Base-by-base conservation (phyloP, 2,113 vertebrate species). In the Apodemus speciosus region DNA sequence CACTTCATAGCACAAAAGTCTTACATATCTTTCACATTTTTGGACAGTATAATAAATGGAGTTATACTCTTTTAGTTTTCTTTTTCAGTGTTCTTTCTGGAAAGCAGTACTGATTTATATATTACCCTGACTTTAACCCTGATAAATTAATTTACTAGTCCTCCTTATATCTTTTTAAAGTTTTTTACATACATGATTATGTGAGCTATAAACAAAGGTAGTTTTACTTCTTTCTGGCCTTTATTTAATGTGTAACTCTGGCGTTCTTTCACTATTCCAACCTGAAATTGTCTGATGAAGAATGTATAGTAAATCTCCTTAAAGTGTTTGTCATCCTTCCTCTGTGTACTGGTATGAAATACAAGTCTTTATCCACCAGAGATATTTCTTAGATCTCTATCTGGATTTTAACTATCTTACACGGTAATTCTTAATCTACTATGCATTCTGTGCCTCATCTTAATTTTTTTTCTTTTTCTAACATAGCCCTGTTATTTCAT, bases 221-320 rank as follows among this genome's bases (percentile, higher is more conserved):
- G 27, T 32, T 93, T 90, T 68, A 56, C 32, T 62, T 85, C 58
- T 92, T 80, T 86, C n/a, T 87, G 35, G 27, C 75, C 35, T 87
- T 90, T 94, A 77, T 72, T 88, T 80, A 71, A 88, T 27, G 1
- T 62, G 21, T 43, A 10, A 43, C 25, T 89, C 23, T 40, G 58
- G 62, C 49, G 73, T 66, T 71, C 6, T 76, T 71, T 88, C 62
- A n/a, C 35, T 85, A 51, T 88, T 93, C 3, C 18, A 85, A 14
- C 21, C n/a, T 88, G 38, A 58, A 27, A 64, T 43, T 71, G 20
- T 68, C 58, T 76, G 43, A 71, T 64, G 9, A 53, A 76, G 40
- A 49, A 83, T 60, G 58, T 9, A 23, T 64, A 46, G n/a, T 73
- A 86, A 81, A 88, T 69, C 16, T 25, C 87, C 32, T 90, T 90